Evolutionary conservation across 37 sponge, comb jelly and placozoan genomes (phyloP).

Genomic region (Cladorhizidae sp.): DNA sequence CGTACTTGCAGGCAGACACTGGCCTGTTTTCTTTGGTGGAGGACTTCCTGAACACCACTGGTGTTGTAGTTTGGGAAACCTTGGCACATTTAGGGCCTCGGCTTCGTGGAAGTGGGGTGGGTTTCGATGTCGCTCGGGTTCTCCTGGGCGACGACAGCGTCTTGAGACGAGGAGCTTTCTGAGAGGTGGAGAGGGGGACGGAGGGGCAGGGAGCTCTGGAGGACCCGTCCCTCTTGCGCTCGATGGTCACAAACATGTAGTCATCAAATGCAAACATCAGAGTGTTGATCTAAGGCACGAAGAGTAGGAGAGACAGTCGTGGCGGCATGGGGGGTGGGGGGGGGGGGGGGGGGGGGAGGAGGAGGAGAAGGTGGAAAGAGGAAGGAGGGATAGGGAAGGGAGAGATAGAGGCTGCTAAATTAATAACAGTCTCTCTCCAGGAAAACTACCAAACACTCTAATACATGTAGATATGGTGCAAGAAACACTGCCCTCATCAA

Average conservation of each 20-base stretch:
- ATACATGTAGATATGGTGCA: no score
- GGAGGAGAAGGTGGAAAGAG: background rate
- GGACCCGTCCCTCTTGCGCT: background rate
- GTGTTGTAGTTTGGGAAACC: background rate
- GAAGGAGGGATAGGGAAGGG: no score
- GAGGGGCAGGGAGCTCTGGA: no score
- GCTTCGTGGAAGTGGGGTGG: background rate
- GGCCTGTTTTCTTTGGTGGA: slow-evolving; percentile 14
- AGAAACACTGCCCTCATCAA: no score
- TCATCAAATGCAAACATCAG: slow-evolving; percentile 60
- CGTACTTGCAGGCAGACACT: background rate
- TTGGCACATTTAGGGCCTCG: background rate
- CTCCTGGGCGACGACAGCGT: slow-evolving; percentile 7
- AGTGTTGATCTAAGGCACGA: slow-evolving; percentile 48
- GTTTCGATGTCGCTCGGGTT: background rate
- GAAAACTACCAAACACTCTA: no score
- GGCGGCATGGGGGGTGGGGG: background rate
- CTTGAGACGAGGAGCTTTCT: background rate
- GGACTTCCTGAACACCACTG: background rate
- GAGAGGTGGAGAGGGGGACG: no score
- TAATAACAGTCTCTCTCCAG: no score
- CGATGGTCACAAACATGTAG: slow-evolving; percentile 52
- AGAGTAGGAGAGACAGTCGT: background rate
- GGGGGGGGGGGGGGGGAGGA: background rate
- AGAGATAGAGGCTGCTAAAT: background rate